Base-by-base conservation (phyloP, 2,797 vertebrate species). In the Bucorvus abyssinicus region DNA sequence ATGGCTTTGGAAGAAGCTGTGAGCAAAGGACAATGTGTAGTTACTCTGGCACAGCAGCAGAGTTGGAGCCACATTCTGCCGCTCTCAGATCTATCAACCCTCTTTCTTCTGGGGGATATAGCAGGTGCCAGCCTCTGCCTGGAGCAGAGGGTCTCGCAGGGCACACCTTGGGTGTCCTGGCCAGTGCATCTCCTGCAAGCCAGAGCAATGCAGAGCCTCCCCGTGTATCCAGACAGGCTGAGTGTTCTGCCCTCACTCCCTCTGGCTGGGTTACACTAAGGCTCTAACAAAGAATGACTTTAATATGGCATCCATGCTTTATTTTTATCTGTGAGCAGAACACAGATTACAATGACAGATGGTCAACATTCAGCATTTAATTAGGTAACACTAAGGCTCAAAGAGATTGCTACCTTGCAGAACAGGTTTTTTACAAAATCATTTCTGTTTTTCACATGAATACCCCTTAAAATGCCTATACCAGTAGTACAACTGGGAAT, bases 351-450 rank as follows among this genome's bases (percentile, higher is more conserved):
- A 49, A 52, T 93, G 90, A 91, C 94, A 96, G 93, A 95, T 95
- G 95, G 96, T 94, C 90, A 95, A 79, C 94, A 84, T 88, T 95
- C 75, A 94, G 57, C 67, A 89, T 94, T 95, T 95, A 96, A 96
- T 96, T 96, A 97, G 77, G 84, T 94, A 96, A 75, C 83, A 67
- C 84, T 77, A 69, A 83, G 44, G 55, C 76, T 93, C 53, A 94
- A 59, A 93, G 86, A 84, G 49, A 81, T 87, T 89, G 44, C 84
- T 96, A 52, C 89, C 87, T 92, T 93, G 77, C 74, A 85, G 79
- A 85, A 67, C 40, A 85, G 36, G 50, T 60, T 79, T 95, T 97
- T 92, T 89, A 65, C 26, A 2, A 91, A 94, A 93, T 85, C 90
- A 24, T 40, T 94, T 92, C 68, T 95, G 65, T 4, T 94, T 96